Percentiles rank a stretch among this genome's conserved stretches.
Evolutionary conservation across 37 sponge, comb jelly and placozoan genomes (phyloP).

Genomic region (Spongia lamella): DNA sequence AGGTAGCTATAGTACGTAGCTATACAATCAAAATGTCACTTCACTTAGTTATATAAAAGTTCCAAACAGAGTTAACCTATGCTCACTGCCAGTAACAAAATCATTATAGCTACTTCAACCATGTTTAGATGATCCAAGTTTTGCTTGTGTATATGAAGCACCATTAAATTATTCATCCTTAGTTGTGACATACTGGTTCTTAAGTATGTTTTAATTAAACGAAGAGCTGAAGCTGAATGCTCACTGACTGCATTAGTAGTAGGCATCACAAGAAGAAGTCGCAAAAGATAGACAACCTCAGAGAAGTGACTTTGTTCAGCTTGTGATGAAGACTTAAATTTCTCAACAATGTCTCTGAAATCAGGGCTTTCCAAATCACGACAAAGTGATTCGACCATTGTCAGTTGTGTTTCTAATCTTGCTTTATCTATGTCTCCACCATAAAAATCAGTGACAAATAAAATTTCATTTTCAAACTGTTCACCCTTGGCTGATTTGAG

Average conservation of each 20-base stretch:
- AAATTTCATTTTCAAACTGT: background rate
- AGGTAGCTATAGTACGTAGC: too few relatives aligned
- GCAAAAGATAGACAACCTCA: background rate
- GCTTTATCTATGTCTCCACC: background rate
- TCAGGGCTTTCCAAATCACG: background rate
- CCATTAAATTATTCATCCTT: background rate
- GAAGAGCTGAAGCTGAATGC: background rate
- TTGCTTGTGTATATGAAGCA: background rate
- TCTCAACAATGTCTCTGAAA: background rate
- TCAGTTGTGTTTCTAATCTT: slow-evolving; percentile 24
- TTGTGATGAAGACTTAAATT: background rate
- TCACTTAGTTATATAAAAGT: slow-evolving; percentile 3
- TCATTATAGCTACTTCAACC: background rate
- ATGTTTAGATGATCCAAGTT: background rate
- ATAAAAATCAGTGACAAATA: slow-evolving; percentile 6
- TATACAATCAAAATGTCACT: too few relatives aligned
- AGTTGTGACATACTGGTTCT: background rate
- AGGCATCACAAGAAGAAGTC: background rate
- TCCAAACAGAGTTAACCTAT: background rate
- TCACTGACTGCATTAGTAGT: background rate
- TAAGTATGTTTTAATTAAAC: background rate
- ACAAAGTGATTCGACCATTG: background rate
- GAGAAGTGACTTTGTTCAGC: background rate
- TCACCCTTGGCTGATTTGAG: background rate
- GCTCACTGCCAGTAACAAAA: background rate